Base-by-base conservation (phyloP, 1,140 invertebrate genomes). In the Drosophila santomea region DNA sequence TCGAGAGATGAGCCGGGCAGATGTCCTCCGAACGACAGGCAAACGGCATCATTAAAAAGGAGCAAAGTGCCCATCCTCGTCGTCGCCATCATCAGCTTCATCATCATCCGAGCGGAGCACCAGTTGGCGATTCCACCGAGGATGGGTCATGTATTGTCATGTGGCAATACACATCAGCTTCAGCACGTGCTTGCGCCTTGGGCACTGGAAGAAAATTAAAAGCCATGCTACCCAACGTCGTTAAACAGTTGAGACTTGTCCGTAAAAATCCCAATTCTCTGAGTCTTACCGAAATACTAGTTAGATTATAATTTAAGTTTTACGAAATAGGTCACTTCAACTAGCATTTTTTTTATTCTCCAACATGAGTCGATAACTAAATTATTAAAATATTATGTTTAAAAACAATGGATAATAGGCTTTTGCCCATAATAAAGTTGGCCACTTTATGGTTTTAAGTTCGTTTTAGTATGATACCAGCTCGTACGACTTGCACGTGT, bases 21-120 rank as follows among this genome's bases (percentile, higher is more conserved):
- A 74, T 74, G 57, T 56, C 45, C 64, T 48, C 17, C 50, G 52
- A 63, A 62, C 80, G 81, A 85, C 73, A 77, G 67, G 55, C 83
- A 86, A 86, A 86, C 72, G 77, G 83, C 83, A 88, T 88, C 83
- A 88, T 88, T 88, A 89, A 88, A 88, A 84, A 88, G 80, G 79
- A 78, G 79, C 84, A 88, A 88, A 88, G 84, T 88, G 74, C 64
- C 64, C 74, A 76, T 77, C 17, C 63, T 79, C 82, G 71, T 79
- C 78, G 58, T 82, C 80, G 59, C 77, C 62, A 61, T 73, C 79
- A 76, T 78, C 79, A 76, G 41, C 67, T 47, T 57, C 58, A 60
- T 71, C 51, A 62, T 59, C 79, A 63, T 23, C 25, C 28, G 15
- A 14, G 10, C 23, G 62, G 32, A 35, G 50, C 74, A 83, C 56